These are phyloP conservation scores for Actinemys pallida DNA, from an alignment of 2,113 vertebrate species.

Conservation along the genomic window DNA sequence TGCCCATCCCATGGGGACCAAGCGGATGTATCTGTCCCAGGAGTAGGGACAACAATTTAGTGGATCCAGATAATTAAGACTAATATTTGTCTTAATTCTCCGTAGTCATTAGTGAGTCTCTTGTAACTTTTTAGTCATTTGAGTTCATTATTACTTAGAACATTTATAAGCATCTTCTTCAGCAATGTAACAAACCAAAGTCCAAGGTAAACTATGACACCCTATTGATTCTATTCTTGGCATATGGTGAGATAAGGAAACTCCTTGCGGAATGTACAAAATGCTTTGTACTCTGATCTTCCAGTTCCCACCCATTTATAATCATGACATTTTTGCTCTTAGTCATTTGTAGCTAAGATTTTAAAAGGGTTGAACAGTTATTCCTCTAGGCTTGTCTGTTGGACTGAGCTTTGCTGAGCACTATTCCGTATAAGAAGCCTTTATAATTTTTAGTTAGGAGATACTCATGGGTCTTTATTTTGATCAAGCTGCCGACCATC, in stretches of 20 bases:
- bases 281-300: constrained; percentile 22
- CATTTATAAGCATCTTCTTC: neutral
- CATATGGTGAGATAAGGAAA: neutral
- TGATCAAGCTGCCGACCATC: neutral
- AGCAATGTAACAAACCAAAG: constrained; percentile 16
- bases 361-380: neutral
- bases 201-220: constrained; percentile 25
- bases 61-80: neutral
- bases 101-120: neutral
- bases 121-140: neutral
- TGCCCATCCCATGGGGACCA: neutral
- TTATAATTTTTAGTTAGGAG: neutral
- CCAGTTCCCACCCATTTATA: neutral
- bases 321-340: neutral
- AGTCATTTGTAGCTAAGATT: neutral
- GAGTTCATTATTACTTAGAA: neutral
- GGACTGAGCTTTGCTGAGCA: neutral
- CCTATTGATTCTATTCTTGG: neutral
- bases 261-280: neutral
- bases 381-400: neutral
- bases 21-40: neutral
- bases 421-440: neutral
- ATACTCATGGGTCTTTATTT: neutral
- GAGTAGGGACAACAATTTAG: neutral
- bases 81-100: neutral